Percentiles rank a stretch among this genome's conserved stretches.
Evolutionary conservation across 2,797 vertebrate genomes (phyloP).

Genomic region (Xiphorhynchus erythropygius): DNA sequence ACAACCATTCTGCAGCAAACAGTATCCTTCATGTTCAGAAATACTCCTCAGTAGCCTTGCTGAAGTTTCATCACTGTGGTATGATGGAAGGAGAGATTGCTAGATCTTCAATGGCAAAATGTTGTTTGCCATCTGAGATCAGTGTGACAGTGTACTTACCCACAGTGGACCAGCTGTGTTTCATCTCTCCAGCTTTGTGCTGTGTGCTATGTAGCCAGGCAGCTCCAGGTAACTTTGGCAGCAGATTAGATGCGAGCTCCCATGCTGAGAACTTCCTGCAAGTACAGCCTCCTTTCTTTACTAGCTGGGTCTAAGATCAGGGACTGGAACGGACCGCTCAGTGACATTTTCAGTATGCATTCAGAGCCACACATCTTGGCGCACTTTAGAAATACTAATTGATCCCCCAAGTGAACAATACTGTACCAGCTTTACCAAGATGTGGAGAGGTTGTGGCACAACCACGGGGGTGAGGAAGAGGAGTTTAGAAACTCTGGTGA

Average conservation of each 20-base stretch:
- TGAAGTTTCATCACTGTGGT: background rate
- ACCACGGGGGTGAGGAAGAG: background rate
- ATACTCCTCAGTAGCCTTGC: background rate
- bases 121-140: background rate
- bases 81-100: background rate
- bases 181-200: background rate
- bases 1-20: background rate
- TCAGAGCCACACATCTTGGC: fast-evolving
- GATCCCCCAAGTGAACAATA: background rate
- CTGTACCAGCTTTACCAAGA: background rate
- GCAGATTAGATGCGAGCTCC: background rate
- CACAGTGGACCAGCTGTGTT: fast-evolving
- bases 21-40: background rate
- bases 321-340: fast-evolving
- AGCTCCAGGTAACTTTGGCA: background rate
- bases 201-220: background rate
- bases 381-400: background rate
- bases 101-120: background rate
- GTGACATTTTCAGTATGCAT: background rate
- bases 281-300: background rate
- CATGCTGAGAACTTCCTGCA: background rate
- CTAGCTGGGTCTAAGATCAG: background rate
- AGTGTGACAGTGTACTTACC: background rate
- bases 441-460: background rate
- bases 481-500: background rate